Evolutionary conservation across 1,140 invertebrate genomes (phyloP).

Genomic region (Temnothorax longispinosus): DNA sequence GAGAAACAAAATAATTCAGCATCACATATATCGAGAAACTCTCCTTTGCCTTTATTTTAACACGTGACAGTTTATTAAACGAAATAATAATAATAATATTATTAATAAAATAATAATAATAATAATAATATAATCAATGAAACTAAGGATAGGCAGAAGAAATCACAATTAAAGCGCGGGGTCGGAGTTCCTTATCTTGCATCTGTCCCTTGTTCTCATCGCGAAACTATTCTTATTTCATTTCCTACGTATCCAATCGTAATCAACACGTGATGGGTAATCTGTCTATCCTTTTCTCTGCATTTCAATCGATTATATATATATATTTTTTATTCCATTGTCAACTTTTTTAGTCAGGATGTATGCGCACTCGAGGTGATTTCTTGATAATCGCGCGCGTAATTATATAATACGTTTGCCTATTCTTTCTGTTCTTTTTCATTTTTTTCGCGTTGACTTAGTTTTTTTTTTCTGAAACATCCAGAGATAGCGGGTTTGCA

Average conservation of each 20-base stretch:
- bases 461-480: slow-evolving; percentile 23
- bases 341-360: not conserved
- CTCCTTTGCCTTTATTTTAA: slow-evolving; percentile 77
- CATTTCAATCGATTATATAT: slow-evolving; percentile 30
- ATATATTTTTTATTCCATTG: not conserved
- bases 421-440: slow-evolving; percentile 31
- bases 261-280: slow-evolving; percentile 2
- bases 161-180: slow-evolving; percentile 83
- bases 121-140: slow-evolving; percentile 80
- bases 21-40: slow-evolving; percentile 45
- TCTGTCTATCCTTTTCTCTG: slow-evolving; percentile 7
- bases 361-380: not conserved
- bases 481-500: slow-evolving; percentile 18
- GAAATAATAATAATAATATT: slow-evolving; percentile 83
- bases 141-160: slow-evolving; percentile 81
- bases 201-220: slow-evolving; percentile 18
- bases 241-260: not conserved
- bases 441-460: slow-evolving; percentile 55
- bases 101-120: slow-evolving; percentile 79
- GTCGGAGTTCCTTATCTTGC: slow-evolving; percentile 60
- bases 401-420: slow-evolving; percentile 23
- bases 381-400: not conserved
- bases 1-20: slow-evolving; percentile 50
- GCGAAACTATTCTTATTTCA: slow-evolving; percentile 3
- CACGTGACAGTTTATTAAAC: slow-evolving; percentile 84